Conservation (phyloP, 2,797 vertebrate species). For the Cynodonichthys magdalenae region DNA sequence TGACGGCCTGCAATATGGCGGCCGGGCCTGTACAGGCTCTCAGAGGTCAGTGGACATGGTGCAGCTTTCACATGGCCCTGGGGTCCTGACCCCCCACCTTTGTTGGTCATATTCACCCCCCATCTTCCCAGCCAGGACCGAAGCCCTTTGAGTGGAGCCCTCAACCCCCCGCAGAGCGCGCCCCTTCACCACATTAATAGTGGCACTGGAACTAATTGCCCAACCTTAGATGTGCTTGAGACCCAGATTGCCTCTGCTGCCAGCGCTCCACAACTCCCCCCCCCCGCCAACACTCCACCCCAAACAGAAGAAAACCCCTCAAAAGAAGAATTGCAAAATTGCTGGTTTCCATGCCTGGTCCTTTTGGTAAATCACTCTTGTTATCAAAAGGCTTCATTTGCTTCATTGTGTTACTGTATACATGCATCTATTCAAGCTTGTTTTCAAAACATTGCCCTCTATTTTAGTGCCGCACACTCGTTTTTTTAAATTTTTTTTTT, state of each 20-base stretch:
- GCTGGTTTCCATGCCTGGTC: conserved; percentile 54
- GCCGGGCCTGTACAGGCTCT: conserved; percentile 42
- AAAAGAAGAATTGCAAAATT: conserved; percentile 71
- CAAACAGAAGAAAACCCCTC: conserved; percentile 64
- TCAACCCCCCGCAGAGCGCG: conserved; percentile 75
- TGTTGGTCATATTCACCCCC: conserved; percentile 59
- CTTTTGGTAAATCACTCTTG: conserved; percentile 45
- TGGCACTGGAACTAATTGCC: conserved; percentile 84
- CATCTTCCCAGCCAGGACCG: conserved; percentile 60
- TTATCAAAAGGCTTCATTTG: conserved; percentile 52
- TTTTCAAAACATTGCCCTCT: conserved; percentile 64
- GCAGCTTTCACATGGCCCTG: conserved; percentile 79
- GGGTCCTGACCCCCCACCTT: conserved; percentile 81
- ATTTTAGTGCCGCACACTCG: conserved; percentile 29
- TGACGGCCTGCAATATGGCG: conserved; percentile 7
- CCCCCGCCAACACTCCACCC: conserved; percentile 66
- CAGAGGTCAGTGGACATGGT: conserved; percentile 72
- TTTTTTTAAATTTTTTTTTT: conserved; percentile 23
- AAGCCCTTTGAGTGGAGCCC: conserved; percentile 74
- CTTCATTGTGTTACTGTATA: conserved; percentile 70
- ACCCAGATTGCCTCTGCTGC: conserved; percentile 75
- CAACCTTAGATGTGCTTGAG: conserved; percentile 80
- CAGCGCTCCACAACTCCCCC: conserved; percentile 58
- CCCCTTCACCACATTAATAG: conserved; percentile 81
- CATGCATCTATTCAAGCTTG: conserved; percentile 59